Conservation (phyloP, 2,888 invertebrate species). For the Caenorhabditis imperialis region DNA sequence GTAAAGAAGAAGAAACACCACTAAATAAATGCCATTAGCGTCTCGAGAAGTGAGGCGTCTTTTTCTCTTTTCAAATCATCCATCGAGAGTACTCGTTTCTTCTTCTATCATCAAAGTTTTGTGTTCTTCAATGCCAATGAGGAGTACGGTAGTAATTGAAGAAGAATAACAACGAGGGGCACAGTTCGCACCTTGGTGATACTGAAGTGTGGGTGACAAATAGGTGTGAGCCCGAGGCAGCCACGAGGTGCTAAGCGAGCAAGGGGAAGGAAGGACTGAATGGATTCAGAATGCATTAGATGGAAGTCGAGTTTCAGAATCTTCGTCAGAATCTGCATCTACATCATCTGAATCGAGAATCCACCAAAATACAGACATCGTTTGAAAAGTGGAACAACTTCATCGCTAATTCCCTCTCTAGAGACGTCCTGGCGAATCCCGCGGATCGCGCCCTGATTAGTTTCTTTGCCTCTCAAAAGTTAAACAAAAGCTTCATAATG, state of each 20-base stretch:
- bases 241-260: no score
- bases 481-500: constrained; percentile 50
- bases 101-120: constrained; percentile 24
- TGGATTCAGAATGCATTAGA: no score
- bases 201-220: not conserved
- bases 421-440: no score
- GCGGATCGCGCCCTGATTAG: constrained; percentile 24
- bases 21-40: constrained; percentile 54
- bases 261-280: no score
- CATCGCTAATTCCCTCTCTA: not conserved
- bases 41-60: constrained; percentile 20
- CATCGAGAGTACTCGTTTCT: constrained; percentile 49
- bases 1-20: constrained; percentile 35
- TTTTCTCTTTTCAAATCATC: constrained; percentile 53
- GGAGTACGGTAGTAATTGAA: constrained; percentile 25
- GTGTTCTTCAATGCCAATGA: constrained; percentile 36
- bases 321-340: no score
- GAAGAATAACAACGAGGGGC: constrained; percentile 1
- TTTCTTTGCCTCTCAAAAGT: constrained; percentile 32
- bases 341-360: no score
- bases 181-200: not conserved
- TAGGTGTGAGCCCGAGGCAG: no score
- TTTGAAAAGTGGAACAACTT: no score
- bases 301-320: no score
- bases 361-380: no score